Percentiles rank a stretch among this genome's conserved stretches.
phyloP scores from a whole-genome alignment of 2,888 invertebrate species.

The Eilema griseolum region DNA sequence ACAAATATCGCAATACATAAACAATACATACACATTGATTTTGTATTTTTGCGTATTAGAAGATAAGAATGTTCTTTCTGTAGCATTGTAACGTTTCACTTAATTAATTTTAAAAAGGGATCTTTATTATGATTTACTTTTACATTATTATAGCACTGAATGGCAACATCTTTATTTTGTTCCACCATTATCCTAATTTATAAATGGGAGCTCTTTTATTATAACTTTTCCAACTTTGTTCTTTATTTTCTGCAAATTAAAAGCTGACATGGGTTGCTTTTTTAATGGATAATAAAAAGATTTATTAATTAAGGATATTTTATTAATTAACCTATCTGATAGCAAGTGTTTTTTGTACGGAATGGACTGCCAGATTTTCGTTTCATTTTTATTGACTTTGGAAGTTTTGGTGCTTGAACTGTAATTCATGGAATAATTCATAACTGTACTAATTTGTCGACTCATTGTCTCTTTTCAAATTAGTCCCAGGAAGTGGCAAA shows the following conservation, averaged over 20 bases:
- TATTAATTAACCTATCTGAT: slow-evolving; percentile 2
- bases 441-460: background rate
- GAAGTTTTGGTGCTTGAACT: background rate
- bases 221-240: slow-evolving; percentile 10
- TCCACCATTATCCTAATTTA: slow-evolving; percentile 8
- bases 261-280: slow-evolving; percentile 10
- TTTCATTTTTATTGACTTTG: background rate
- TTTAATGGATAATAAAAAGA: slow-evolving; percentile 14
- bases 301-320: background rate
- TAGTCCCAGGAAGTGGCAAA: background rate
- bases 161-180: slow-evolving; percentile 10
- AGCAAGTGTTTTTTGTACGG: background rate
- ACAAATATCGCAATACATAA: no score
- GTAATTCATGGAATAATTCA: background rate
- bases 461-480: background rate
- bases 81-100: slow-evolving; percentile 3
- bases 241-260: slow-evolving; percentile 8
- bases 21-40: background rate
- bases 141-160: slow-evolving; percentile 8
- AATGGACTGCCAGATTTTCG: background rate
- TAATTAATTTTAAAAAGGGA: slow-evolving; percentile 5
- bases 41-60: background rate
- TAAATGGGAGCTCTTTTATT: background rate
- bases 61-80: background rate
- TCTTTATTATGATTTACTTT: slow-evolving; percentile 8